These are phyloP conservation scores for Lasioglossum malachurum DNA, from an alignment of 2,888 invertebrate species.

Conservation along the genomic window DNA sequence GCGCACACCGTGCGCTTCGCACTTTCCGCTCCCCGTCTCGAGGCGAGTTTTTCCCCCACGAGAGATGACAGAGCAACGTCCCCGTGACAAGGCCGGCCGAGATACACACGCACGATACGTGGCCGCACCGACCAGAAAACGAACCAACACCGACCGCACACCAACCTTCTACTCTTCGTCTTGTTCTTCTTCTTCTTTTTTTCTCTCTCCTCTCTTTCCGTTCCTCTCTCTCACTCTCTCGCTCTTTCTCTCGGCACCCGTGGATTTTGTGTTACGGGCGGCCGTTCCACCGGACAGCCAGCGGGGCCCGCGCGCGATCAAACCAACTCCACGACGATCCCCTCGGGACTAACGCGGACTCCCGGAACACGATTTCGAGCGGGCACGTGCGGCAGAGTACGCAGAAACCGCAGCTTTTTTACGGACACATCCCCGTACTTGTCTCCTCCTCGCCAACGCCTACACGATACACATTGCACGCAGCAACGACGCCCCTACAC, in stretches of 20 bases:
- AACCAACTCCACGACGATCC: not conserved
- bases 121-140: slow-evolving; percentile 48
- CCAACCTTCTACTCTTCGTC: slow-evolving; percentile 49
- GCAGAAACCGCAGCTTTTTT: slow-evolving; percentile 69
- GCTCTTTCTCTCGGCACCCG: slow-evolving; percentile 25
- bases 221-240: not conserved
- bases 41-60: slow-evolving; percentile 5
- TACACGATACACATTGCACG: slow-evolving; percentile 83
- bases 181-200: slow-evolving; percentile 30
- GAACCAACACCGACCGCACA: slow-evolving; percentile 60
- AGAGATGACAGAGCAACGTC: slow-evolving; percentile 3
- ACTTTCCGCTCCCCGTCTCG: slow-evolving; percentile 5
- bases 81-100: slow-evolving; percentile 31
- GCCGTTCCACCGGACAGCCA: slow-evolving; percentile 26
- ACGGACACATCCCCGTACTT: slow-evolving; percentile 74
- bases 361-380: slow-evolving; percentile 53
- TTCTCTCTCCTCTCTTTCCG: not conserved
- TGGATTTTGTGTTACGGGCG: slow-evolving; percentile 42
- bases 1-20: slow-evolving; percentile 28
- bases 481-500: slow-evolving; percentile 80
- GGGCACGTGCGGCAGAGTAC: slow-evolving; percentile 69
- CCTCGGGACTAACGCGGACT: not conserved
- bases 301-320: slow-evolving; percentile 9
- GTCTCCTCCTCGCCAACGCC: slow-evolving; percentile 82
- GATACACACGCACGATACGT: slow-evolving; percentile 49